A percentile compares a stretch with the other conserved stretches of the same genome.
phyloP scores from a whole-genome alignment of 2,888 invertebrate species.

The Mythimna loreyi region DNA sequence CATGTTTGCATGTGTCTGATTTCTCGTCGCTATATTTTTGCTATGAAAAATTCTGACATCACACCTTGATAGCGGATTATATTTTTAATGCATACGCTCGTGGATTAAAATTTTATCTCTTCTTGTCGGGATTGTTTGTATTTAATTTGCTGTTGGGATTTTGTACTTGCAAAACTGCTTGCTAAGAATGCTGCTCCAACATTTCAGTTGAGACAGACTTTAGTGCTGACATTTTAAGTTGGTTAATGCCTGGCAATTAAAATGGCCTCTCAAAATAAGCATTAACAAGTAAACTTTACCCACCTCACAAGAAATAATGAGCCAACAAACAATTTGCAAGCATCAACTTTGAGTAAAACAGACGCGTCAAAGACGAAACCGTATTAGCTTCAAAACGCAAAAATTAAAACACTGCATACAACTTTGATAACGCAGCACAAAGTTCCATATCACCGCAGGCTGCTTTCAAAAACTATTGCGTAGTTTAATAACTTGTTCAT shows the following conservation, averaged over 20 bases:
- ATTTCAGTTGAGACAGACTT: background rate
- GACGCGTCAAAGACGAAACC: slow-evolving; percentile 19
- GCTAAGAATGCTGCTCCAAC: background rate
- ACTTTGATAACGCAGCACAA: slow-evolving; percentile 36
- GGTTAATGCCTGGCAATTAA: background rate
- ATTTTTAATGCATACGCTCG: slow-evolving; percentile 20
- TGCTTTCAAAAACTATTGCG: slow-evolving; percentile 61
- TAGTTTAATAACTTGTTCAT: slow-evolving; percentile 62
- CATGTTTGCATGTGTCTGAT: slow-evolving; percentile 46
- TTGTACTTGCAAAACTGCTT: background rate
- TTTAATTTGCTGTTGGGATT: background rate
- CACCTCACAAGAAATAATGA: slow-evolving; percentile 24
- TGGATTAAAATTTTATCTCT: background rate
- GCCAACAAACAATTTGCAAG: slow-evolving; percentile 11
- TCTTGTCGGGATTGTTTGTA: background rate
- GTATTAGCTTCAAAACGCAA: slow-evolving; percentile 23
- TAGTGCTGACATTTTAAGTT: background rate
- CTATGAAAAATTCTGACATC: slow-evolving; percentile 16
- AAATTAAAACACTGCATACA: slow-evolving; percentile 38
- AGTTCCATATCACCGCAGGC: slow-evolving; percentile 30
- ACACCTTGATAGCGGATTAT: slow-evolving; percentile 26
- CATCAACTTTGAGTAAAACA: slow-evolving; percentile 9
- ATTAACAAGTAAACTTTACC: background rate
- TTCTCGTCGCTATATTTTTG: slow-evolving; percentile 34
- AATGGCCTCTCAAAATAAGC: slow-evolving; percentile 1